Evolutionary conservation across 2,113 vertebrate genomes (phyloP), one percentile per base, ranked within the genome.

Genomic region (Apteryx mantelli): DNA sequence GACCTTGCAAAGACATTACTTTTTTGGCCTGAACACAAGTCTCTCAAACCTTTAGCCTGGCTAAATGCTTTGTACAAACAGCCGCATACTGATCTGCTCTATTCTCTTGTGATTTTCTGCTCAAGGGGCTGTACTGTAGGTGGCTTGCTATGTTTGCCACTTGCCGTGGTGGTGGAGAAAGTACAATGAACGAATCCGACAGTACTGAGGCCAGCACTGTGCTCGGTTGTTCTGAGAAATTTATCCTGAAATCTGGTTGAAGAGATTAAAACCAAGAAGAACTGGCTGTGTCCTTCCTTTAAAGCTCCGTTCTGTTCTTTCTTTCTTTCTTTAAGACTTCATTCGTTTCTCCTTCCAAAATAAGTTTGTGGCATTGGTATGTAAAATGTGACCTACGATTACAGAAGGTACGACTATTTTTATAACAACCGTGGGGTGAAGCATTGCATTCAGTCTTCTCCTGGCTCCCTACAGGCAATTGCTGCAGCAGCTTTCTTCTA

Each of bases 21-120:
- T 93, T 95, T 97, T 97, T 97, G 97, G 97, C 97, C 97, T 95
- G 91, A 96, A 94, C 96, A 96, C 97, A 96, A 92, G 94, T 22
- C 95, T 75, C 91, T 93, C 96, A 96, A 93, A 65, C 97, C 97
- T 96, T 91, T 82, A 74, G 92, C 91, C 94, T 91, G 96, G 95
- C 95, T 91, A 90, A 92, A 95, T 80, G 90, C 96, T 97, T 90
- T 97, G 95, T 97, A 81, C 97, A 93, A 95, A 96, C 96, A 86
- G 97, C 79, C 76, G 71, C 88, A 93, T 94, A 94, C 81, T 89
- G 94, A 95, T 95, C 95, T 50, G 95, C 95, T 90, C 97, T 86
- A 94, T 97, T 97, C 94, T 96, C 44, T 38, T 7, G 76, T 95
- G 95, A 96, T 97, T 96, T 97, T 97, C 97, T 97, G 96, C 97